Evolutionary conservation across 2,113 vertebrate species (phyloP).

Genomic region (Gasterosteus aculeatus): DNA sequence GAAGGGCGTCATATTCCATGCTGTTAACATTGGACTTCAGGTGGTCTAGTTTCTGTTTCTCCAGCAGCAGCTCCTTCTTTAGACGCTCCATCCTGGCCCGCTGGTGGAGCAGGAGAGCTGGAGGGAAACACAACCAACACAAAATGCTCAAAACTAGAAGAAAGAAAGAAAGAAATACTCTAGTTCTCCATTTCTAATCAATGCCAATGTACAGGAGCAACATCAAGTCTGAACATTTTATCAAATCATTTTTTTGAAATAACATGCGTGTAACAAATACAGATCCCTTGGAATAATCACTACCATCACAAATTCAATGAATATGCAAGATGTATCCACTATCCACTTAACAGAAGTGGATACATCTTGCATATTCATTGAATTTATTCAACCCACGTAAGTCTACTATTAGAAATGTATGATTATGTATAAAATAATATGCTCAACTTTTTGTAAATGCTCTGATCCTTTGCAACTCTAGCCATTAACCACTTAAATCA

Average conservation of each 20-base stretch:
- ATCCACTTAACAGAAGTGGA: too few species aligned
- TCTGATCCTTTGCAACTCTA: background rate
- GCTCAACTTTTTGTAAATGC: too few species aligned
- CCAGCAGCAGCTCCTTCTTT: constrained; percentile 90
- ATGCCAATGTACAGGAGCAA: background rate
- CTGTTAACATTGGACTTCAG: constrained; percentile 94
- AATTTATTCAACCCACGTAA: too few species aligned
- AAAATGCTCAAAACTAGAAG: background rate
- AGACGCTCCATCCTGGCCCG: constrained; percentile 97
- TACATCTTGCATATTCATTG: too few species aligned
- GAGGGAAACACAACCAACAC: constrained; percentile 4
- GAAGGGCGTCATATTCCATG: constrained; percentile 97
- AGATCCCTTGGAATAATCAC: too few species aligned
- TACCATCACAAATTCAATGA: too few species aligned
- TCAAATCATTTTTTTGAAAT: background rate
- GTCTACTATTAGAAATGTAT: too few species aligned
- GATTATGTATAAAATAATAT: too few species aligned
- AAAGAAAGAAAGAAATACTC: background rate
- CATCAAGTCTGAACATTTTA: background rate
- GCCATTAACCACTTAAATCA: background rate
- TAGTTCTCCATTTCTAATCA: background rate
- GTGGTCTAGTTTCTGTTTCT: constrained; percentile 92
- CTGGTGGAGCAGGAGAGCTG: constrained; percentile 97
- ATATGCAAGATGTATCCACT: too few species aligned
- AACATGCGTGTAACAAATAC: background rate